Base-by-base conservation (phyloP, 2,113 vertebrate species). In the Aegotheles bennettii region DNA sequence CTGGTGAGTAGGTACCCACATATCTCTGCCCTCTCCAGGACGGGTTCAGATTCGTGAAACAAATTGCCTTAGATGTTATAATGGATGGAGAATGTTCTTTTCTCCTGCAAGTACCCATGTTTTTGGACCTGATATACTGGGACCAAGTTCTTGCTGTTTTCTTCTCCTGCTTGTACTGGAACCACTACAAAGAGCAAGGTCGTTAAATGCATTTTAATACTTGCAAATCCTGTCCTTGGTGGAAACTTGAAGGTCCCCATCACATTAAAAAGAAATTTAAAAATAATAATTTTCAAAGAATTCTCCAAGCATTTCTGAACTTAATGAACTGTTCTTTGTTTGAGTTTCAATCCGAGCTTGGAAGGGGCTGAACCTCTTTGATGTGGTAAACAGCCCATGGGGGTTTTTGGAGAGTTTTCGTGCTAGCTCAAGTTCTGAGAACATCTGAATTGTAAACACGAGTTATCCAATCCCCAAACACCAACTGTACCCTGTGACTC, bases 371-470 rank as follows among this genome's bases (percentile, higher is more conserved):
- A 35, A 56, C 51, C 60, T 79, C 96, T 95, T 95, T 96, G 95
- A 97, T 96, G 96, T 95, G 95, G 96, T 86, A 93, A 96, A 96
- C 94, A 95, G 93, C 91, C 89, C 77, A 40, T 15, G 91, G 86
- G 74, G 12, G 1, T 36, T 79, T 79, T 86, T 81, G 33, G 59
- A 95, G 94, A 84, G 93, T 95, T 96, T 96, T 96, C 94, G 11
- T 92, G 91, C 95, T 33, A 89, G 94, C 95, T 97, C 91, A 87
- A 95, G 94, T 92, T 94, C 91, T 92, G 93, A 95, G 93, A 94
- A 94, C 86, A 94, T 92, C 94, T 92, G 86, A 96, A 94, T 91
- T 68, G 95, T 94, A 95, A 95, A 96, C 95, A 96, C 4, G 2
- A 26, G 43, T 6, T 81, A 36, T 68, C 94, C 96, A 97, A 94